Evolutionary conservation across 2,888 invertebrate genomes (phyloP), one percentile per base, ranked within the genome.

Genomic region (Calephelis perditalis): DNA sequence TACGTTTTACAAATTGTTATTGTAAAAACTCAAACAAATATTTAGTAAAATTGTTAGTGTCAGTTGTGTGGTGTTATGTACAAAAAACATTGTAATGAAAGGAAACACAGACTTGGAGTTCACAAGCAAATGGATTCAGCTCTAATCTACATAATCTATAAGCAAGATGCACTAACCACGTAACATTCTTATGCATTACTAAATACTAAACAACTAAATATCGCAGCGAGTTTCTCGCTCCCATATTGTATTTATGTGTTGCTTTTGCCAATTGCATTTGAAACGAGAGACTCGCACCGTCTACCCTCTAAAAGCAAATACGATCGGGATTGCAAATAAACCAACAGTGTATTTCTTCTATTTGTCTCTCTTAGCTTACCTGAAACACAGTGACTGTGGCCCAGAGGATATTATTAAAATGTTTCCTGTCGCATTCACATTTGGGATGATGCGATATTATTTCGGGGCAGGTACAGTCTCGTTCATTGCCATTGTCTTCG

Each of bases 371-470:
- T 74, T 76, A 73, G 85, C 95, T 94, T 94, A 98, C 97, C 97
- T 98, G 97, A 87, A 98, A 98, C 70, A 98, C 98, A 84, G 98
- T 98, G 91, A 98, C 97, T 76, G 97, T 97, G 75, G 98, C 97
- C 96, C 98, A 97, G 79, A 98, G 94, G 93, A 98, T 96, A 94
- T 96, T 97, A 95, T 98, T 98, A 95, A 98, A 98, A 94, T 98
- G 98, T 93, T 98, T 98, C 91, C 98, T 94, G 94, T 98, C 97
- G 93, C 98, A 98, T 91, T 96, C 95, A 92, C 98, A 98, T 91
- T 94, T 93, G 85, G 95, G 95, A 92, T 96, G 95, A 88, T 95
- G 95, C 86, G 95, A 95, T 86, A 96, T 93, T 91, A 96, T 96
- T 93, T 97, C 96, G 83, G 94, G 94, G 93, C 98, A 98, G 90